Percentiles rank a stretch among this genome's conserved stretches.
These are phyloP conservation scores for Nephotettix cincticeps DNA, from an alignment of 1,140 invertebrate genomes.

Conservation along the genomic window DNA sequence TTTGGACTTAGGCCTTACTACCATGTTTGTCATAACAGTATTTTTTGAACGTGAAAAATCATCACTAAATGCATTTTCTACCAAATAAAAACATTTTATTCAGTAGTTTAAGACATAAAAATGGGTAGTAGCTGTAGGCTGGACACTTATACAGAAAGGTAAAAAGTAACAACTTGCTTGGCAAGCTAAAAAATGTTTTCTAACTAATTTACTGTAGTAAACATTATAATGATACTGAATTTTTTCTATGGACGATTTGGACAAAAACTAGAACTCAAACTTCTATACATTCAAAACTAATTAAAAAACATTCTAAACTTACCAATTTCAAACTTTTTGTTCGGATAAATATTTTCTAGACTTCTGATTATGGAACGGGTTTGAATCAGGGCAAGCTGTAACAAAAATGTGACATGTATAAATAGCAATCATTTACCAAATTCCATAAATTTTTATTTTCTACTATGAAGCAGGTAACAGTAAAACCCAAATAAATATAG, in stretches of 20 bases:
- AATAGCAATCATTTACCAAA: not conserved
- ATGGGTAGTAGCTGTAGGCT: no score
- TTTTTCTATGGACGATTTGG: not conserved
- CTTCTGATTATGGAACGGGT: constrained; percentile 71
- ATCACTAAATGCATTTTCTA: no score
- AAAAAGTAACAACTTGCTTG: not conserved
- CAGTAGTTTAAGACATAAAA: no score
- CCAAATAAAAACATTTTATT: no score
- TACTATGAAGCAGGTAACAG: not conserved
- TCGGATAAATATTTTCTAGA: constrained; percentile 64
- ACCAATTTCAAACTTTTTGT: constrained; percentile 74
- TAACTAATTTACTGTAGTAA: not conserved
- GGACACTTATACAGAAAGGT: no score
- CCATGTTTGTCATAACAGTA: no score
- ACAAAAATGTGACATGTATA: constrained; percentile 39
- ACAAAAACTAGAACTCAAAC: not conserved
- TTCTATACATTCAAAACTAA: not conserved
- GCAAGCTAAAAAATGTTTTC: not conserved
- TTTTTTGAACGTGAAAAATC: no score
- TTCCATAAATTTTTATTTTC: not conserved
- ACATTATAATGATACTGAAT: not conserved
- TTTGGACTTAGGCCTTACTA: no score
- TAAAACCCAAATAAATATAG: no score
- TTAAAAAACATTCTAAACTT: constrained; percentile 43
- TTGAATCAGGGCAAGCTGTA: constrained; percentile 75